Evolutionary conservation across 1,140 invertebrate genomes (phyloP), one percentile per base, ranked within the genome.

Genomic region (Trichonephila clavata): DNA sequence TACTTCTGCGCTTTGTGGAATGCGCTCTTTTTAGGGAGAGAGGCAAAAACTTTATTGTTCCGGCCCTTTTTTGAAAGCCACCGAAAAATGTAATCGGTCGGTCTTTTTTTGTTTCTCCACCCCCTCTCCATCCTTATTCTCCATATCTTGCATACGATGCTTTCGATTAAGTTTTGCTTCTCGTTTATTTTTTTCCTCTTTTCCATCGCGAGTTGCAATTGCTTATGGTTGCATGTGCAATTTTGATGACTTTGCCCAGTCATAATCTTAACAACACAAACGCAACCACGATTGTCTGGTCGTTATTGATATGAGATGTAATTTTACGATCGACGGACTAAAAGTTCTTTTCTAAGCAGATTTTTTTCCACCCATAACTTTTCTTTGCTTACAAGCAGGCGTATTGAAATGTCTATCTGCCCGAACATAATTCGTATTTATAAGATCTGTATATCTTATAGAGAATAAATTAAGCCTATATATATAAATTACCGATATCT

Each of bases 21-120:
- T 93, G 92, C 77, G 24, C 84, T 32, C 92, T 91, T 91, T 91
- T 91, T 84, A 91, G 77, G 50, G 59, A 57, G 83, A 32, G 61
- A 86, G 50, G 86, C 61, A 93, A 92, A 92, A 93, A 93, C 84
- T 93, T 93, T 93, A 93, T 93, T 93, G 92, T 93, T 93, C 86
- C 57, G 65, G 50, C 89, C 60, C 24, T 83, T 83, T 63, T 87
- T 77, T 59, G 20, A 90, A 60, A 80, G 89, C 50, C 57, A 80
- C 65, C 43, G n/a, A 92, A 84, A 92, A 86, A 86, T 63, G 63
- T 92, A 92, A 92, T 92, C 91, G 92, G 18, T 14, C 83, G 24
- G 43, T 90, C 39, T 71, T 86, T 87, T 39, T 59, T 81, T 86
- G 65, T 50, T 13, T n/a, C 50, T 16, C 18, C 32, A 4, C n/a